Evolutionary conservation across 2,888 invertebrate species (phyloP).

Genomic region (Tenthredo amoena): DNA sequence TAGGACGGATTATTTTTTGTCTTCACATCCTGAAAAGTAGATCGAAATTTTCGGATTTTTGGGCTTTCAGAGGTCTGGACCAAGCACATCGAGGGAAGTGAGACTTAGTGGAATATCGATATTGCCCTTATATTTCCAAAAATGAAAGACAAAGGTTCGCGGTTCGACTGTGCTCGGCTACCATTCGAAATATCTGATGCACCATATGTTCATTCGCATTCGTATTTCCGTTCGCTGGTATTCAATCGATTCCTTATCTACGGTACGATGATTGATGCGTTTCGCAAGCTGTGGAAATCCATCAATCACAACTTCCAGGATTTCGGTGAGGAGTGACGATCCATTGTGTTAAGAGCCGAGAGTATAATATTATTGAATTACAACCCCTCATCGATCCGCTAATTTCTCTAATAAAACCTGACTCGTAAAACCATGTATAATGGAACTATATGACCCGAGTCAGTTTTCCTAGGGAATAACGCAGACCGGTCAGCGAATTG

Average conservation of each 20-base stretch:
- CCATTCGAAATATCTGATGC: not conserved
- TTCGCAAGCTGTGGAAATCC: not conserved
- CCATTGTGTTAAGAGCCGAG: not conserved
- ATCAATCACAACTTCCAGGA: not conserved
- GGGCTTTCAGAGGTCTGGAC: not conserved
- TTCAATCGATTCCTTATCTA: not conserved
- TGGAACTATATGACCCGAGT: constrained; percentile 12
- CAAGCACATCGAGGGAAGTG: not conserved
- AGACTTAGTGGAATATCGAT: not conserved
- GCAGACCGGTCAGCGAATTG: constrained; percentile 31
- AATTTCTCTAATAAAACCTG: constrained; percentile 4
- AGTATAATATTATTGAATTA: constrained; percentile 7
- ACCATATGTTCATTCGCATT: not conserved
- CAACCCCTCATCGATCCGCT: not conserved
- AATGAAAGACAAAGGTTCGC: not conserved
- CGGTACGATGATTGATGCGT: not conserved
- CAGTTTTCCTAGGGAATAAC: not conserved
- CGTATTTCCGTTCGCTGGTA: not conserved
- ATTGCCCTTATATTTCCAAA: not conserved
- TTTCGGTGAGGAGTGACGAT: not conserved
- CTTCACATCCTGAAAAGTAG: not conserved
- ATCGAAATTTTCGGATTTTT: not conserved
- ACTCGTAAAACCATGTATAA: not conserved
- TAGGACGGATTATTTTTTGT: too few relatives aligned
- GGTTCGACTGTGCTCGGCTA: not conserved